Conservation (phyloP, 2,888 invertebrate species). For the Fragum fragum region DNA sequence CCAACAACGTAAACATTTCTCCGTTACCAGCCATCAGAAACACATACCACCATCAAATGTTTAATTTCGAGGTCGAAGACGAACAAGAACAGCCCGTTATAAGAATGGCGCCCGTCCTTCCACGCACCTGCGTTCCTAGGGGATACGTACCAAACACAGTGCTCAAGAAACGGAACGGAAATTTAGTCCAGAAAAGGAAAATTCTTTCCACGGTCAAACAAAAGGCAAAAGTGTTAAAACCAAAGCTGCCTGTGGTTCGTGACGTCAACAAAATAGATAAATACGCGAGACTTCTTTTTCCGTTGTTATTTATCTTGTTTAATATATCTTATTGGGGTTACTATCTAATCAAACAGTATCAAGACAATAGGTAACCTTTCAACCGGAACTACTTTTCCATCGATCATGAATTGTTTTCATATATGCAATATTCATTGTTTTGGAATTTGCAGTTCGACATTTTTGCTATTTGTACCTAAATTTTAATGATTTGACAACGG, state of each 20-base stretch:
- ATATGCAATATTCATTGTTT: constrained; percentile 13
- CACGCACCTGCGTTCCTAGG: constrained; percentile 78
- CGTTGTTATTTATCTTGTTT: constrained; percentile 97
- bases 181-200: constrained; percentile 69
- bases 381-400: not conserved
- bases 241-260: constrained; percentile 89
- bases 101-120: constrained; percentile 78
- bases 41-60: constrained; percentile 76
- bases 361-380: constrained; percentile 41
- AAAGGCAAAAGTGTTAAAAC: constrained; percentile 81
- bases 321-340: constrained; percentile 98
- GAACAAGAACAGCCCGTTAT: constrained; percentile 71
- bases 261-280: constrained; percentile 99
- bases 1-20: constrained; percentile 95
- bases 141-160: constrained; percentile 78
- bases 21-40: constrained; percentile 93
- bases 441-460: no score
- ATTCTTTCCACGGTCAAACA: constrained; percentile 80
- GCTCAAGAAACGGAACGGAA: constrained; percentile 75
- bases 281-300: constrained; percentile 98
- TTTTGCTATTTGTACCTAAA: no score
- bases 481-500: no score
- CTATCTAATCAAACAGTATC: constrained; percentile 77
- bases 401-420: not conserved
- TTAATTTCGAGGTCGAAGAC: constrained; percentile 78